These are phyloP conservation scores for Teleogryllus oceanicus DNA, from an alignment of 2,888 invertebrate species.

Conservation along the genomic window DNA sequence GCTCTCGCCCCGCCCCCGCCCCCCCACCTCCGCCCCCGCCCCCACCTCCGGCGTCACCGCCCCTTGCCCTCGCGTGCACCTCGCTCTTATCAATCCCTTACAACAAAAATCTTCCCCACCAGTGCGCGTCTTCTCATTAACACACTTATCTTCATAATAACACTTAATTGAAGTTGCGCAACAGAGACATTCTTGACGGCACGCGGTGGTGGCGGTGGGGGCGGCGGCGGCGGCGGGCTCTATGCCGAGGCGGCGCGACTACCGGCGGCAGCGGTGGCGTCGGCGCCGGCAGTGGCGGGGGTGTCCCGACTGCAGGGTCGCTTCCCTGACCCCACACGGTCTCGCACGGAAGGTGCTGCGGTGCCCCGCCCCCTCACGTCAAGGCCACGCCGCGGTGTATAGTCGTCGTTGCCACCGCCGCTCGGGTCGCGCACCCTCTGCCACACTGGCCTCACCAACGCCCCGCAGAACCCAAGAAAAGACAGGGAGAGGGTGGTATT, in stretches of 20 bases:
- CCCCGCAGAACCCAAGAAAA: no score
- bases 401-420: no score
- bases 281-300: not conserved
- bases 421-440: no score
- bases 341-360: not conserved
- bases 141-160: slow-evolving; percentile 18
- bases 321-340: not conserved
- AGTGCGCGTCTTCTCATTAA: slow-evolving; percentile 18
- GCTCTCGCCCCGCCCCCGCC: not conserved
- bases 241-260: no score
- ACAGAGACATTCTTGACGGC: slow-evolving; percentile 9
- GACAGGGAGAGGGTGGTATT: no score
- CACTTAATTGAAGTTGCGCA: slow-evolving; percentile 2
- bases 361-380: not conserved
- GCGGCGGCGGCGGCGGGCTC: not conserved
- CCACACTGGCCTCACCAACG: no score
- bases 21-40: not conserved
- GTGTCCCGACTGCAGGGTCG: slow-evolving; percentile 18
- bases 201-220: not conserved
- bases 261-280: not conserved
- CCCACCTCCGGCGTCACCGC: not conserved
- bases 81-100: not conserved
- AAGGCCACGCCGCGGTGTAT: not conserved
- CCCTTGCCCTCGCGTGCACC: not conserved
- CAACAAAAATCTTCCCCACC: slow-evolving; percentile 5